Base-by-base conservation (phyloP, 2,113 vertebrate genomes). In the Ceuthmochares aereus region DNA sequence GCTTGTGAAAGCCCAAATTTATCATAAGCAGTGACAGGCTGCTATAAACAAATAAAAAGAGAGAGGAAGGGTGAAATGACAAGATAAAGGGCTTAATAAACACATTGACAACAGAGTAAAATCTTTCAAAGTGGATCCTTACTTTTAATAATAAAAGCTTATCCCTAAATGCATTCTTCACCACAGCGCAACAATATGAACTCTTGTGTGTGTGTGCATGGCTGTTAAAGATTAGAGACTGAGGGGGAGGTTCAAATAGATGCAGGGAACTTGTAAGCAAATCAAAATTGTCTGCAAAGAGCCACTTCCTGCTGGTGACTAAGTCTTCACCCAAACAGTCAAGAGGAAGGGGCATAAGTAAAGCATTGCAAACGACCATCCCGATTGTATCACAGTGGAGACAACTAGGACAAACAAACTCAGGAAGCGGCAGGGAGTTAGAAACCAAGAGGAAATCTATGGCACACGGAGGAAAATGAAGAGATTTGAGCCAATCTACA, bases 331-430 rank as follows among this genome's bases (percentile, higher is more conserved):
- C 90, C 97, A 93, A 93, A 89, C 77, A 94, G 93, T 80, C 62
- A 68, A 90, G 92, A 97, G 96, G 95, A 97, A 97, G 95, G 93
- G 96, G 97, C 95, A 96, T 67, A 89, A 96, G 93, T 64, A 97
- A 97, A 97, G 90, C 77, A 67, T 40, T 77, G 81, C 94, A 92
- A 94, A 96, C 12, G 89, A 94, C 94, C 98, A 94, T 97, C 97
- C 93, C 4, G 74, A 97, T 96, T 96, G 86, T 96, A 97, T 98
- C 94, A 10, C 76, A 91, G 79, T 96, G 97, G 97, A 98, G 97
- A 98, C 97, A 96, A 96, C 87, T 63, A 97, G 96, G 96, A 97
- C 97, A 98, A 98, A 98, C 98, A 98, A 98, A 98, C 97, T 96
- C 97, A 98, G 98, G 98, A 98, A 98, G 98, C 97, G 98, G 96